Base-by-base conservation (phyloP, 2,113 vertebrate species). In the Nematolebias whitei region DNA sequence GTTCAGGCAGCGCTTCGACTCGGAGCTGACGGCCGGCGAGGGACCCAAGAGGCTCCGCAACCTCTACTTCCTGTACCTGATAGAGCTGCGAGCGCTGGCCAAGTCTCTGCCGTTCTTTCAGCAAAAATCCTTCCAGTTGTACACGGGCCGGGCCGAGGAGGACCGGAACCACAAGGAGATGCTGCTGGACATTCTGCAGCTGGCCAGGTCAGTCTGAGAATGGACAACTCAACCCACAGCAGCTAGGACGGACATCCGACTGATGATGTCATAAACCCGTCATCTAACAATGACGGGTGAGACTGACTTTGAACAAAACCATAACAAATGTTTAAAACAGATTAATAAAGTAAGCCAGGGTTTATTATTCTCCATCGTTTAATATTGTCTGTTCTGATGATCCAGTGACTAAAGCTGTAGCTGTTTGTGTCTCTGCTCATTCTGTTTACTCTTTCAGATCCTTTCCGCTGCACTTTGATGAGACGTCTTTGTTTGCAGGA, bases 21-120 rank as follows among this genome's bases (percentile, higher is more conserved):
- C 91, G 14, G 77, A 92, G 54, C 61, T 96, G 70, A 98, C 97
- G 2, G 82, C 84, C 29, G 94, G 94, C 5, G 96, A 98, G 85
- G 97, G 97, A 0, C 95, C 96, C 23, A 91, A 95, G 68, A 92
- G 96, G 40, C 94, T 98, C 23, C 94, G 94, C 63, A 98, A 97
- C 72, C 93, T 98, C 1, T 98, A 98, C 85, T 98, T 98, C 52
- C 91, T 98, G 45, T 98, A 96, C 83, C 90, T 98, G 79, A 96
- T 98, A 0, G 96, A 98, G 89, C 90, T 98, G 74, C 90, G 95
- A 38, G 97, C 96, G 7, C 83, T 98, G 11, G 95, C 95, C 60
- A 98, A 98, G 81, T 93, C 91, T 22, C 84, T 96, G 73, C 96
- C 97, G 0, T 95, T 95, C 88, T 96, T 98, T 26, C 89, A 96